phyloP scores from a whole-genome alignment of 2,797 vertebrate genomes.

The Etheostoma perlongum region DNA sequence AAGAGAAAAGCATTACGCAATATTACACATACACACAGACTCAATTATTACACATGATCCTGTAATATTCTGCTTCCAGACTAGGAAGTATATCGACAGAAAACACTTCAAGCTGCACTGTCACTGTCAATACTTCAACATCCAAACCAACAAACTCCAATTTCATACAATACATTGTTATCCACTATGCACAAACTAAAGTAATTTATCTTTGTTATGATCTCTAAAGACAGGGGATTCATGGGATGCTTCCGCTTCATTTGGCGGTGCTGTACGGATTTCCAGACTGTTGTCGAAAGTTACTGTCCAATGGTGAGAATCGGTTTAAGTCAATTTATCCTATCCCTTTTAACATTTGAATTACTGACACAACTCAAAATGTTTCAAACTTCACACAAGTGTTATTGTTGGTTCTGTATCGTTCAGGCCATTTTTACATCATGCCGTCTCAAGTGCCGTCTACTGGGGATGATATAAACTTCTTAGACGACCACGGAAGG shows the following conservation, averaged over 20 bases:
- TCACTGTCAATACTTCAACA: neutral
- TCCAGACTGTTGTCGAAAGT: constrained; percentile 97
- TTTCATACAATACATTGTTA: neutral
- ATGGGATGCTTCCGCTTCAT: constrained; percentile 96
- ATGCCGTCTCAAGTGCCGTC: constrained; percentile 89
- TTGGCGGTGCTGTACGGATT: constrained; percentile 93
- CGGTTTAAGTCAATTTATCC: neutral
- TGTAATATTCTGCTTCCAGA: neutral
- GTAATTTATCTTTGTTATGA: constrained; percentile 9
- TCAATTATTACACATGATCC: neutral
- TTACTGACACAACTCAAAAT: neutral
- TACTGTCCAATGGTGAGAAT: constrained; percentile 92
- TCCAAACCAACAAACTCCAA: neutral
- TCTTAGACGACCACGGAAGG: constrained; percentile 90
- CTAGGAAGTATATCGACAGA: neutral
- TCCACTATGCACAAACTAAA: neutral
- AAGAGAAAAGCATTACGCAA: neutral
- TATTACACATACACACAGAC: neutral
- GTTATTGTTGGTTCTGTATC: constrained; percentile 11
- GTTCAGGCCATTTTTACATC: constrained; percentile 94
- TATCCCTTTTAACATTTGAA: neutral
- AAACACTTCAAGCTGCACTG: neutral
- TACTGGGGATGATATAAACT: constrained; percentile 93
- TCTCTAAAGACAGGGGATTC: constrained; percentile 89
- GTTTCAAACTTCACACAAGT: constrained; percentile 4